phyloP scores from a whole-genome alignment of 2,113 vertebrate genomes.

The Brienomyrus brachyistius region DNA sequence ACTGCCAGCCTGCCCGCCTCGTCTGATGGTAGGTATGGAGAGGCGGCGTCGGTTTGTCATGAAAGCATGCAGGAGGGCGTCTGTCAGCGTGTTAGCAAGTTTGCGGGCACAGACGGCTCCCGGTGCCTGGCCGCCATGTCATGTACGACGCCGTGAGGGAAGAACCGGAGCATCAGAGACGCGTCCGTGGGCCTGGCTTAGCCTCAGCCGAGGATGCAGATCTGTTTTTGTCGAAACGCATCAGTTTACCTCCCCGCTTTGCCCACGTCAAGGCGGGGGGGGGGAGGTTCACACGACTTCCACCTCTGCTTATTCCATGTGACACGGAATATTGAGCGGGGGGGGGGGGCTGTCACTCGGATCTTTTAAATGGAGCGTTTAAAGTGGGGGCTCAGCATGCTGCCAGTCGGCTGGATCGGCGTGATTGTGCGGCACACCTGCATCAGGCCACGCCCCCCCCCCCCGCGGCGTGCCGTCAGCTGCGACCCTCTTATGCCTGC shows the following conservation, averaged over 20 bases:
- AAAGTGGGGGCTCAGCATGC: neutral
- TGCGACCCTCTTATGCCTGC: neutral
- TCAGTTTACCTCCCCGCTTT: neutral
- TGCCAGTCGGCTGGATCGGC: neutral
- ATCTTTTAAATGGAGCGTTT: neutral
- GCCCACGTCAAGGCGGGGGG: neutral
- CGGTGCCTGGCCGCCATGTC: neutral
- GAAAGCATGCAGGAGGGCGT: neutral
- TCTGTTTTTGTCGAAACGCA: neutral
- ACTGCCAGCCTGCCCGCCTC: neutral
- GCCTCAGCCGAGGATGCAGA: neutral
- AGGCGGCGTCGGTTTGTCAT: neutral
- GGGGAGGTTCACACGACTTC: neutral
- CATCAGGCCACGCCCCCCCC: neutral
- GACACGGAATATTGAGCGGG: neutral
- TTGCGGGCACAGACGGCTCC: neutral
- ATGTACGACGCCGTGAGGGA: neutral
- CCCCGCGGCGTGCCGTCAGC: neutral
- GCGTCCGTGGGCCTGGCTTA: neutral
- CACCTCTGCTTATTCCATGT: neutral
- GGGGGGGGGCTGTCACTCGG: neutral
- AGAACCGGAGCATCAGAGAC: neutral
- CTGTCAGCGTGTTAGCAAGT: neutral
- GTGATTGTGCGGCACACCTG: neutral
- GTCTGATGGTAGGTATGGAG: neutral